These are phyloP conservation scores for Scomberomorus guttatus DNA, from an alignment of 2,797 vertebrate genomes.

Conservation along the genomic window DNA sequence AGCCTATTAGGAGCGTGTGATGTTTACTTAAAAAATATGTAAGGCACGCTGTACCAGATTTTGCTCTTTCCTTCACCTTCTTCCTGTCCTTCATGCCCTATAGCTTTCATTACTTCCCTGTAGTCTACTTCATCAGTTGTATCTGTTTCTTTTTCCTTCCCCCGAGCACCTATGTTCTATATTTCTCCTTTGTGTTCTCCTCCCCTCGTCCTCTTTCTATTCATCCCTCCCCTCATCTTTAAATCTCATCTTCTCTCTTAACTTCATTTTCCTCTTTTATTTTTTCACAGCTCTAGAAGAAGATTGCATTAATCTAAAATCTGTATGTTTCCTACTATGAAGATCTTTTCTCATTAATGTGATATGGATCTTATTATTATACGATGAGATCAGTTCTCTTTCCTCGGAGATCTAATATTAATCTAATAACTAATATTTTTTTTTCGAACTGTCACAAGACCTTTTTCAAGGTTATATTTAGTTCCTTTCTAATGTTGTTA, in stretches of 20 bases:
- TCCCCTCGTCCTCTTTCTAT: constrained; percentile 8
- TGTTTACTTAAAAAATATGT: constrained; percentile 56
- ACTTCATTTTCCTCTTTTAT: background rate
- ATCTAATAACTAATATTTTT: background rate
- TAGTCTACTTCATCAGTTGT: constrained; percentile 44
- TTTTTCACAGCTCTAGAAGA: background rate
- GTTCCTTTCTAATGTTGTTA: background rate
- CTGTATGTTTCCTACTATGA: background rate
- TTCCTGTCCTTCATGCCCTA: constrained; percentile 53
- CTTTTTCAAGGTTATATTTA: background rate
- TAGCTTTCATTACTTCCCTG: constrained; percentile 39
- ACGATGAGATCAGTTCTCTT: background rate
- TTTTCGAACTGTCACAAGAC: constrained; percentile 2
- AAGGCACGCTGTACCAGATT: constrained; percentile 31
- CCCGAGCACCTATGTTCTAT: constrained; percentile 29
- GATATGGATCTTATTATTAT: background rate
- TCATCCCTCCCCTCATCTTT: constrained; percentile 6
- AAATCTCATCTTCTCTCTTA: constrained; percentile 16
- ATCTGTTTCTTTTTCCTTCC: constrained; percentile 47
- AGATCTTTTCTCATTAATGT: background rate
- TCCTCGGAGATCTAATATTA: constrained; percentile 2
- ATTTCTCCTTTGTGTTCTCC: constrained; percentile 19
- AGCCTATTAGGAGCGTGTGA: constrained; percentile 31
- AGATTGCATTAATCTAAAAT: background rate
- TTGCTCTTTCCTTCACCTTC: constrained; percentile 51